Percentiles rank a stretch among this genome's conserved stretches.
phyloP scores from a whole-genome alignment of 2,797 vertebrate genomes.

The Sebastolobus altivelis region DNA sequence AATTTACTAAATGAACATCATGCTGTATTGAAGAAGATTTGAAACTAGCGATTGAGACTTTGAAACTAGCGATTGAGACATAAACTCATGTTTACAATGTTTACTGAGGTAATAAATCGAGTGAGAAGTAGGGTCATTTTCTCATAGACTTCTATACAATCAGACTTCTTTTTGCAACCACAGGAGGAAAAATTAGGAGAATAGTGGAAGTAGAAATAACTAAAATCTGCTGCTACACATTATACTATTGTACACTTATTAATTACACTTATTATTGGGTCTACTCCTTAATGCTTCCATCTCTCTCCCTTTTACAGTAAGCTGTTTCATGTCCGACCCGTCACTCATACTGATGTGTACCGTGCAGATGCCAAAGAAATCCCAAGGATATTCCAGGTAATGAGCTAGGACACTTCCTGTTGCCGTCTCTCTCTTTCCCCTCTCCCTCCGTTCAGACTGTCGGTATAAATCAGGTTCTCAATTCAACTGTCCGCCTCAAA shows the following conservation, averaged over 20 bases:
- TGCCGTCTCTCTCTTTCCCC: neutral
- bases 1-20: too few relatives aligned
- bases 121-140: too few relatives aligned
- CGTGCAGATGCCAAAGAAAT: constrained; percentile 96
- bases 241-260: neutral
- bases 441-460: neutral
- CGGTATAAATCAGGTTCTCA: neutral
- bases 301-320: constrained; percentile 84
- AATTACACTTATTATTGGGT: neutral
- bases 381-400: constrained; percentile 98
- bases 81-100: too few relatives aligned
- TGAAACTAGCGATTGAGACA: too few relatives aligned
- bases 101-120: too few relatives aligned
- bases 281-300: neutral
- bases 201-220: too few relatives aligned
- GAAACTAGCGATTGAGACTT: too few relatives aligned
- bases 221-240: neutral
- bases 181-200: too few relatives aligned
- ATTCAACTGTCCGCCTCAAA: neutral
- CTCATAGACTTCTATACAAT: too few relatives aligned
- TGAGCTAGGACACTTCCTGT: neutral
- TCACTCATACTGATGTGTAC: constrained; percentile 98
- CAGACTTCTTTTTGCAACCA: too few relatives aligned
- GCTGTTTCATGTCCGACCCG: constrained; percentile 96
- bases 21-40: too few relatives aligned